phyloP scores from a whole-genome alignment of 2,113 vertebrate species.

The Rhadina sibilatrix region DNA sequence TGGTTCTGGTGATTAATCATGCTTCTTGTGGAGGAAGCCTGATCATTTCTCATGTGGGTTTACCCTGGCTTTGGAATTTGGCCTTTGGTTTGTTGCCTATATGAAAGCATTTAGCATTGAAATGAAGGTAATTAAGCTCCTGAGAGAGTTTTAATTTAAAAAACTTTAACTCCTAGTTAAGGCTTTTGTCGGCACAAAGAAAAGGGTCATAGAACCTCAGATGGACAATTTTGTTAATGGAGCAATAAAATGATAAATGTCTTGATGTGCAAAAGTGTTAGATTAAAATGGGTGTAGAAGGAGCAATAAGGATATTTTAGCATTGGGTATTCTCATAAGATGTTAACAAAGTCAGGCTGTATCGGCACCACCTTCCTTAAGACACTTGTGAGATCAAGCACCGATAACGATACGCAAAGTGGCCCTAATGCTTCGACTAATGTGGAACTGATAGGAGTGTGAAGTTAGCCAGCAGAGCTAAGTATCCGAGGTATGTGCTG shows the following conservation, averaged over 20 bases:
- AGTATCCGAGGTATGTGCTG: slow-evolving; percentile 54
- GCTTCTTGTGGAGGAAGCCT: slow-evolving; percentile 2
- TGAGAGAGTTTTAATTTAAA: neutral
- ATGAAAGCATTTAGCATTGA: slow-evolving; percentile 27
- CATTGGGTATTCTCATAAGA: neutral
- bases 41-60: slow-evolving; percentile 45
- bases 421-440: neutral
- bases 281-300: slow-evolving; percentile 4
- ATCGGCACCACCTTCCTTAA: neutral
- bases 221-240: slow-evolving; percentile 2
- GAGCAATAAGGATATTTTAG: slow-evolving; percentile 17
- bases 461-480: neutral
- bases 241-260: slow-evolving; percentile 20
- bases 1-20: slow-evolving; percentile 12
- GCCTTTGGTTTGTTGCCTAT: slow-evolving; percentile 31
- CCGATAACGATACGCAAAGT: neutral
- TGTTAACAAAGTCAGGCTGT: neutral
- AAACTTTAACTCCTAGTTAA: neutral
- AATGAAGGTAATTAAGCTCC: slow-evolving; percentile 6
- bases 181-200: neutral
- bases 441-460: neutral
- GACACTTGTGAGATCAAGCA: slow-evolving; percentile 23
- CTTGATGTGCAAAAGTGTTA: neutral
- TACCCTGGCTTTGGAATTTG: slow-evolving; percentile 37
- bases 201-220: neutral